Evolutionary conservation across 1,140 invertebrate species (phyloP), one percentile per base, ranked within the genome.

Genomic region (Tachypleus tridentatus): DNA sequence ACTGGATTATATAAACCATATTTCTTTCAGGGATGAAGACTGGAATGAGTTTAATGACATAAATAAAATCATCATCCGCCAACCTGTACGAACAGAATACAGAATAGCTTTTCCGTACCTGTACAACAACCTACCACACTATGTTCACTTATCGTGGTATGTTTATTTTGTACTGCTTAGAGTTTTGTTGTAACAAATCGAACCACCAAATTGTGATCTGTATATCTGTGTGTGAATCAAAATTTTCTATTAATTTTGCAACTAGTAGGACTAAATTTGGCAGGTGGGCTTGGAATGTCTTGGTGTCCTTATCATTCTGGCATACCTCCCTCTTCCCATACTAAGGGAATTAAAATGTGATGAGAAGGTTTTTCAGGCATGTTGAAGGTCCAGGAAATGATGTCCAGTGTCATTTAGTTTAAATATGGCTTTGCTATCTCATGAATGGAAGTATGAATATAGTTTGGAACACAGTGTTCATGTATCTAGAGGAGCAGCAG

Each of bases 41-140:
- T 99, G 97, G 97, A 99, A 99, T 81, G 97, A 99, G 79, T 99
- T 99, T 74, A 99, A 99, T 81, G 97, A 99, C 75, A 99, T 99
- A 62, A 99, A 99, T 74, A 99, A 99, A 77, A 98, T 99, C 70
- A 99, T 99, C 64, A 99, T 99, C 73, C 80, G 97, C 50, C 96
- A 99, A 74, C 96, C 96, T 50, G 93, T 99, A 69, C 83, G 97
- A 65, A 99, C 97, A 5, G 97, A 99, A 79, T 99, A 99, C 77
- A 84, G 97, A 67, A 99, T 99, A 75, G 97, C 97, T 4, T 99
- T 99, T 80, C 97, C 97, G 3, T 99, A 98, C 77, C 80, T 99
- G 61, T 99, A 98, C 78, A 99, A 99, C 77, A 99, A 98, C 75
- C 86, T 98, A 82, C 95, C 95, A 3, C 90, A 95, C 77, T 76